Conservation (phyloP, 2,113 vertebrate species). For the Ceuthmochares aereus region DNA sequence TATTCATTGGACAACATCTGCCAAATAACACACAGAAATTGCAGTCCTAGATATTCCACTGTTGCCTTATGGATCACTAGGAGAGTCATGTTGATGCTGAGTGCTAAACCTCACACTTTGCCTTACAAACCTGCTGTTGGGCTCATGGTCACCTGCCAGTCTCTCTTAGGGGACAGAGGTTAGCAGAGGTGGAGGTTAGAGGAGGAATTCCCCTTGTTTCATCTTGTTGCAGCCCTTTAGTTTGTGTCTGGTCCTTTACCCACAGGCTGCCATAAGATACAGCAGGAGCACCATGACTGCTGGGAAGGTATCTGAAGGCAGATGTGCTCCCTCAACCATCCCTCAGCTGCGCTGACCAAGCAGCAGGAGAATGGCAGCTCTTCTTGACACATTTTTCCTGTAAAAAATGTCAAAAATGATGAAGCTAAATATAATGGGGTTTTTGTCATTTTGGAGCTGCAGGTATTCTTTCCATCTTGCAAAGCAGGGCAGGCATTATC, state of each 20-base stretch:
- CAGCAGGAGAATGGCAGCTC: background rate
- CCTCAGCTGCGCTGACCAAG: background rate
- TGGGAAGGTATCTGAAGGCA: background rate
- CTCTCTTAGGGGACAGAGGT: background rate
- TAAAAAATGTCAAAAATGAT: background rate
- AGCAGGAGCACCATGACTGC: background rate
- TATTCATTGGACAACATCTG: background rate
- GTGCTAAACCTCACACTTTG: background rate
- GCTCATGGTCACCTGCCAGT: rapidly evolving
- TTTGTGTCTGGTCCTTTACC: background rate
- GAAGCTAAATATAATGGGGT: background rate
- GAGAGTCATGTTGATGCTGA: background rate
- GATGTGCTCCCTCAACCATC: rapidly evolving
- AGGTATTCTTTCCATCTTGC: background rate
- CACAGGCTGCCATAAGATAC: rapidly evolving
- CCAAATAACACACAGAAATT: background rate
- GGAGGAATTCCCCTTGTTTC: background rate
- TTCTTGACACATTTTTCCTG: background rate
- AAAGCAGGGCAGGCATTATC: background rate
- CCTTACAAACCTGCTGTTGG: background rate
- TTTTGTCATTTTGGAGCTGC: background rate
- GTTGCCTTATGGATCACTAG: rapidly evolving
- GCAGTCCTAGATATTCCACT: rapidly evolving
- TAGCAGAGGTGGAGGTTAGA: background rate
- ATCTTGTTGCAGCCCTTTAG: background rate